Evolutionary conservation across 1,140 invertebrate genomes (phyloP).

Genomic region (Drosophila sp.): DNA sequence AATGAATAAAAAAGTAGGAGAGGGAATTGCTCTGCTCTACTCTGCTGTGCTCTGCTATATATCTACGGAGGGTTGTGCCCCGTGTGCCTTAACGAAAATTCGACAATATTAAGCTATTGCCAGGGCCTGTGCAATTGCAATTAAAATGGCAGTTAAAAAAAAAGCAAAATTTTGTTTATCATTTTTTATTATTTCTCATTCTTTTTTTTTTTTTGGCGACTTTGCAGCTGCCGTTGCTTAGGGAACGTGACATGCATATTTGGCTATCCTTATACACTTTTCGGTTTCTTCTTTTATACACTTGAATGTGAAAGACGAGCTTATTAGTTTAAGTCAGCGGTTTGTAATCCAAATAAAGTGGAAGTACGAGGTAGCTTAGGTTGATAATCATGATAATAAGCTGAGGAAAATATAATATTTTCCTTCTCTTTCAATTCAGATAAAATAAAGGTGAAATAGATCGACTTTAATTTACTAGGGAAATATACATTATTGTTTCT

Average conservation of each 20-base stretch:
- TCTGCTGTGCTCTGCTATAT: not conserved
- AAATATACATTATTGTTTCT: too few species aligned
- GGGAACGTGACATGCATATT: conserved; percentile 73
- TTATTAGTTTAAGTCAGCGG: not conserved
- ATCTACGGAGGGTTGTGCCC: not conserved
- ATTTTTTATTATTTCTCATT: conserved; percentile 15
- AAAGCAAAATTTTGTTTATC: conserved; percentile 59
- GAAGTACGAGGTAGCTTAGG: too few species aligned
- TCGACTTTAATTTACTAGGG: too few species aligned
- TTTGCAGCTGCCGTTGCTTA: conserved; percentile 54
- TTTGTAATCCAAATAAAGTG: not conserved
- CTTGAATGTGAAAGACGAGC: conserved; percentile 25
- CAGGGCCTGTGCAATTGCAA: conserved; percentile 55
- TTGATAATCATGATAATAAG: too few species aligned
- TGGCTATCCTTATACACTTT: conserved; percentile 28
- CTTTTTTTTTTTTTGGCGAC: conserved; percentile 19
- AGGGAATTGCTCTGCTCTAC: not conserved
- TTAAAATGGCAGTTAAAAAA: conserved; percentile 60
- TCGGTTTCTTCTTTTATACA: conserved; percentile 24
- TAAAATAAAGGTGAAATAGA: too few species aligned
- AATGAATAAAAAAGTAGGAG: conserved; percentile 56
- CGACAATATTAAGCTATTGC: conserved; percentile 76
- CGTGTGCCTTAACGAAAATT: conserved; percentile 63
- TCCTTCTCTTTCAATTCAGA: too few species aligned
- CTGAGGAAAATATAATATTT: too few species aligned